A percentile compares a stretch with the other conserved stretches of the same genome.
phyloP scores from a whole-genome alignment of 2,113 vertebrate genomes.

The Poeciliopsis occidentalis region DNA sequence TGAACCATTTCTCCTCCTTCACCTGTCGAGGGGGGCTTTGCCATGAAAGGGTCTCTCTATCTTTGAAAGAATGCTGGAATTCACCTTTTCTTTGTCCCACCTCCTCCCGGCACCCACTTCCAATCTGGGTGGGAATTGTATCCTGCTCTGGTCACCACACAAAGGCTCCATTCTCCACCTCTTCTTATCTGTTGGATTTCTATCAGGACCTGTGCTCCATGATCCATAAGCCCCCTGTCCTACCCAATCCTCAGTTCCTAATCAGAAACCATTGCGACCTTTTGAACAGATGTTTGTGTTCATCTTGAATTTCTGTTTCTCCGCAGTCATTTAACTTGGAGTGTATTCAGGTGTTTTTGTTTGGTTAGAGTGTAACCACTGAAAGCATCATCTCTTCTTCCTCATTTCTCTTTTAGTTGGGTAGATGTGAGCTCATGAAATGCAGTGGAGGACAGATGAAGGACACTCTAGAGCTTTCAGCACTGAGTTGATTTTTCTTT shows the following conservation, averaged over 20 bases:
- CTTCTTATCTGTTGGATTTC: conserved; percentile 33
- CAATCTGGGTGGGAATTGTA: conserved; percentile 44
- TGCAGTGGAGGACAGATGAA: not conserved
- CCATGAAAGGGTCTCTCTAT: conserved; percentile 28
- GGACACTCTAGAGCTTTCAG: not conserved
- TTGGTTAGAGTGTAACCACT: conserved; percentile 41
- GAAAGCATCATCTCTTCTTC: not conserved
- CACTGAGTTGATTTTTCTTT: not conserved
- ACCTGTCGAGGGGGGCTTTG: conserved; percentile 7
- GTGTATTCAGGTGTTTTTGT: conserved; percentile 18
- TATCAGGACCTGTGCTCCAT: conserved; percentile 16
- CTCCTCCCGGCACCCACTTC: not conserved
- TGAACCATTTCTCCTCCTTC: conserved; percentile 1
- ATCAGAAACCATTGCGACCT: not conserved
- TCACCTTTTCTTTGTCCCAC: conserved; percentile 16
- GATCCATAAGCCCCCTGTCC: not conserved
- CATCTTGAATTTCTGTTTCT: not conserved
- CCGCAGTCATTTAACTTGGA: conserved; percentile 7
- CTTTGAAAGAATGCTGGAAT: conserved; percentile 31
- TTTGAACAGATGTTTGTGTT: not conserved
- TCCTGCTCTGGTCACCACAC: conserved; percentile 46
- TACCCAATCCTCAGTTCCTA: not conserved
- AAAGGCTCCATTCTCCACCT: conserved; percentile 60
- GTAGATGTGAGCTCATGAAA: not conserved
- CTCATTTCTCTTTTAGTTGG: not conserved